These are phyloP conservation scores for Odontocolon sp. DNA, from an alignment of 2,888 invertebrate species.

Conservation along the genomic window DNA sequence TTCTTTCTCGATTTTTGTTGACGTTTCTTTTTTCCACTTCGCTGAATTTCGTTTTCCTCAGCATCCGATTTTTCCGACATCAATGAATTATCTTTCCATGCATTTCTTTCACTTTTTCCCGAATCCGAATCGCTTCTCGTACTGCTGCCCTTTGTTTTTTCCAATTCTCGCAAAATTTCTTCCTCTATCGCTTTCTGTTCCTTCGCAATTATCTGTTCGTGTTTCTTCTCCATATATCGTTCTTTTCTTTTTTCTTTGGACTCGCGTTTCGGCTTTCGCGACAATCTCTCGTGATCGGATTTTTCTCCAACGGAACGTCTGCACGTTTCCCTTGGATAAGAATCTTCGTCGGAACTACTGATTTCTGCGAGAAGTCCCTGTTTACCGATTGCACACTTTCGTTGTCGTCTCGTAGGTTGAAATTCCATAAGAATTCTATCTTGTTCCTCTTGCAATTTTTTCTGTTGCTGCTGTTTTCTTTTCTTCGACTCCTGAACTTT, in stretches of 20 bases:
- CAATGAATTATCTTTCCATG: constrained; percentile 23
- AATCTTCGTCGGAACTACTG: constrained; percentile 78
- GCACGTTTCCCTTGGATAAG: constrained; percentile 63
- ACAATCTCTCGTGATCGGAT: constrained; percentile 67
- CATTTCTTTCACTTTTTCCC: constrained; percentile 55
- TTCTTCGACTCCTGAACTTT: constrained; percentile 78
- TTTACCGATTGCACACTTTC: constrained; percentile 90
- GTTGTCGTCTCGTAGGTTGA: constrained; percentile 81
- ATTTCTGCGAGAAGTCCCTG: constrained; percentile 90
- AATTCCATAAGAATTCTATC: constrained; percentile 71
- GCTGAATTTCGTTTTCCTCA: constrained; percentile 29
- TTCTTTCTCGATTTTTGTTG: constrained; percentile 47
- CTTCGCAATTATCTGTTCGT: constrained; percentile 79
- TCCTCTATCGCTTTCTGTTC: constrained; percentile 79
- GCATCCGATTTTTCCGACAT: constrained; percentile 36
- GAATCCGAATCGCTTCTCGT: constrained; percentile 44
- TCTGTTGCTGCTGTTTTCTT: constrained; percentile 73
- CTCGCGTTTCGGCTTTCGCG: constrained; percentile 73
- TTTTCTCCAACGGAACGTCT: constrained; percentile 60
- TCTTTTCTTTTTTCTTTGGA: constrained; percentile 78
- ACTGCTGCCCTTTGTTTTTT: constrained; percentile 71
- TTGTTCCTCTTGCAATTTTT: constrained; percentile 69
- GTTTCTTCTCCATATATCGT: constrained; percentile 78
- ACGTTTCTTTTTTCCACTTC: constrained; percentile 52
- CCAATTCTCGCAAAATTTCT: constrained; percentile 76